Base-by-base conservation (phyloP, 2,113 vertebrate genomes). In the Lycaon pictus region DNA sequence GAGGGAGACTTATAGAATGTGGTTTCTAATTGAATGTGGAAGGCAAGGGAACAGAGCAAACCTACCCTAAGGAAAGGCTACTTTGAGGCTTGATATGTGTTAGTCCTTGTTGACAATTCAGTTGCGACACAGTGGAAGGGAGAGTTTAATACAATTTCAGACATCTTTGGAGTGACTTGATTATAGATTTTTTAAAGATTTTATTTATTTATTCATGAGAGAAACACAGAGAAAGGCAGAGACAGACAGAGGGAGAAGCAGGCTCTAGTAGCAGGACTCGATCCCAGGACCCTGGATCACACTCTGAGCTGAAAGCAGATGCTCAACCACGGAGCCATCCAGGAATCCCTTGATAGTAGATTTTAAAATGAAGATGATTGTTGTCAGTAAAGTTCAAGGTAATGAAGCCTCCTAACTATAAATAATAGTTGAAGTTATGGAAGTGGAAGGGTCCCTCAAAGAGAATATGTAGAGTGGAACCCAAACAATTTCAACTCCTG, bases 101-200 rank as follows among this genome's bases (percentile, higher is more conserved):
- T 63, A 76, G 19, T 20, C 2, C 62, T 16, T 55, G 7, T 2
- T 87, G 29, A 82, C 67, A 62, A 56, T 48, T 32, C 15, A 81
- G 0, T 2, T 51, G 11, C 0, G 3, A 32, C 56, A 11, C 48
- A 17, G 60, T 67, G 1, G 65, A 1, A 43, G 19, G n/a, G 32
- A 84, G 20, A 83, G 29, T 51, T 80, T 71, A 51, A 23, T 86
- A 77, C 16, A 53, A 22, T 20, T 77, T 63, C 56, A 5, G 16
- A 58, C 4, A 86, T 77, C 58, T 92, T 43, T 53, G 43, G 53
- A 12, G 76, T 88, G 37, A 35, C 22, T 58, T 89, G 69, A 77
- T 58, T 22, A 2, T 60, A 35, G 10, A 10, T 83, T 77, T 92
- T 51, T 43, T 43, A 43, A 43, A 43, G 37, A 43, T 43, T 43